phyloP scores from a whole-genome alignment of 2,113 vertebrate genomes.

The Sorex araneus region DNA sequence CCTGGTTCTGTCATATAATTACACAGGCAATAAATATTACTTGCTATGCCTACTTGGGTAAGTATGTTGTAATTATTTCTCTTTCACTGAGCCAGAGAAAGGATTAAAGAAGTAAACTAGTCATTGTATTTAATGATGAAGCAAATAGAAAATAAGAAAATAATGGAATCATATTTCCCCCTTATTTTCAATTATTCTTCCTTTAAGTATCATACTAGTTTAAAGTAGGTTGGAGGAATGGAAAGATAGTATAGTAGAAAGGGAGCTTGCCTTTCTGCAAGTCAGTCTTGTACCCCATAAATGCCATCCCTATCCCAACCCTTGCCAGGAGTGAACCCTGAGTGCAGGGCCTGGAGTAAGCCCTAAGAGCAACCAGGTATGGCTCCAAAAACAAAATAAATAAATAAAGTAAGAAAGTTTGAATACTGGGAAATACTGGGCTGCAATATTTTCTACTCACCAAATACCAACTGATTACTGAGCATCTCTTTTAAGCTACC shows the following conservation, averaged over 20 bases:
- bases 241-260: no score
- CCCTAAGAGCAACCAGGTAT: no score
- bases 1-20: not conserved
- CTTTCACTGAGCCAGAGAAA: slow-evolving; percentile 40
- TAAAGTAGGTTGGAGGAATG: not conserved
- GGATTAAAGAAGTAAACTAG: slow-evolving; percentile 33
- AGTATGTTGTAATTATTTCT: slow-evolving; percentile 54
- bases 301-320: no score
- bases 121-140: slow-evolving; percentile 19
- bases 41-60: not conserved
- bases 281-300: no score
- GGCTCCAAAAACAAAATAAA: no score
- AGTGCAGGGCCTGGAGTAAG: no score
- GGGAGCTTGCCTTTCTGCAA: no score
- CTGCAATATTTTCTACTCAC: not conserved
- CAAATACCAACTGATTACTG: not conserved
- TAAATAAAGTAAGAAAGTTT: no score
- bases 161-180: not conserved
- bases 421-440: not conserved
- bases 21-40: slow-evolving; percentile 40
- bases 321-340: no score
- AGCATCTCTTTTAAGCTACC: slow-evolving; percentile 2
- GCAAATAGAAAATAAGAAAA: not conserved
- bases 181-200: slow-evolving; percentile 30
- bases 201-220: not conserved